Evolutionary conservation across 2,797 vertebrate genomes (phyloP), one percentile per base, ranked within the genome.

Genomic region (Pempheris klunzingeri): DNA sequence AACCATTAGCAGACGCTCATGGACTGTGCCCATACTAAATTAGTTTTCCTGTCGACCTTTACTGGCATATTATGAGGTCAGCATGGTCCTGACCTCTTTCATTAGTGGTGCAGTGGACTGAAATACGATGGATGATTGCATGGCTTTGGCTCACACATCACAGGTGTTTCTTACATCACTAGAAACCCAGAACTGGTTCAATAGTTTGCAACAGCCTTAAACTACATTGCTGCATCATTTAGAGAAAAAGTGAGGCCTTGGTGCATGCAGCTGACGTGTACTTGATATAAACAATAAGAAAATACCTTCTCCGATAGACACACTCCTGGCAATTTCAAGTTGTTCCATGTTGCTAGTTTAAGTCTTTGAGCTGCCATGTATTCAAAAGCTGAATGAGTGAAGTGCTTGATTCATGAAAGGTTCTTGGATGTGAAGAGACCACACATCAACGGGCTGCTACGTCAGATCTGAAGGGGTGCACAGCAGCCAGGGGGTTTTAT

Each of bases 371-470:
- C 38, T 67, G 20, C 8, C 57, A 9, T 5, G 4, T 39, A 34
- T 46, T 65, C 10, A 64, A 58, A 60, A 50, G 44, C 38, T 64
- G n/a, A 68, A 34, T 34, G 38, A 55, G 20, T 54, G 1, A 71
- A 60, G 32, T 13, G 59, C 71, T 59, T 9, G 44, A 75, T 74
- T 5, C 26, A 38, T 71, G 63, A n/a, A 71, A 47, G 58, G n/a
- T 26, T 60, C 32, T 20, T 79, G 52, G 71, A 63, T 50, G 8
- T 1, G 5, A 76, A n/a, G 39, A 62, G 2, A 9, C 26, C 43
- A 60, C 43, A 76, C 5, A 20, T 80, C 72, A 84, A 64, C 20
- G 44, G 67, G 46, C 14, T 63, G 34, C 38, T 32, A n/a, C 46
- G 49, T 83, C 24, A 54, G 24, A 24, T 38, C 22, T 22, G 5